Evolutionary conservation across 2,113 vertebrate species (phyloP), one percentile per base, ranked within the genome.

Genomic region (Hystrix cristata): DNA sequence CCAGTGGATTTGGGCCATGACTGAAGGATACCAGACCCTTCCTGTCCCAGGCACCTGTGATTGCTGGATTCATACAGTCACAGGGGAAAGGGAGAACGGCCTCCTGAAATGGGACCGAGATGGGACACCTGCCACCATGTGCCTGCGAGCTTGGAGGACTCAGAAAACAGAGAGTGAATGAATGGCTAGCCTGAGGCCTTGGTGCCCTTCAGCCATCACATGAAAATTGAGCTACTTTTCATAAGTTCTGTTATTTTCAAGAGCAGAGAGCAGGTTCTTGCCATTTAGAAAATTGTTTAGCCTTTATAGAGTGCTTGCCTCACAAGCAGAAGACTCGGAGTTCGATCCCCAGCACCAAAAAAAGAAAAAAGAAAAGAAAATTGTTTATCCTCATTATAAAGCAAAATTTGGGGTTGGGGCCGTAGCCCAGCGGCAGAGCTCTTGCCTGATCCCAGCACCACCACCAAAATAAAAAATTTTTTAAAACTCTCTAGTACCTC

Each of bases 241-340:
- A 1, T 31, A 85, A 93, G 16, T 51, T 82, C 27, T 90, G 8
- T 85, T 92, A 64, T 78, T 90, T 79, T 91, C 59, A 83, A 95
- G 87, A 23, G 55, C 90, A 95, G 67, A 60, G 18, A 87, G 11
- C 29, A 29, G 76, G 21, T 10, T 34, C 38, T 74, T 38, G n/a
- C 62, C 78, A 55, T 38, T 71, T 83, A 78, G 60, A 78, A 86
- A 78, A 74, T 2, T 16, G 18, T 29, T 87, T 38, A 4, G 53
- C 64, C 14, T 64, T 38, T 38, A 38, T 38, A 38, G 38, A 38
- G 38, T 38, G 38, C 38, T 38, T 38, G 38, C 38, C 38, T 38
- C 38, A 38, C 38, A 38, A 38, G 38, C 38, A 38, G 38, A 38
- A 38, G 38, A 38, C 38, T 38, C 38, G 38, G 38, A 38, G 38